These are phyloP conservation scores for Rhinogobio ventralis DNA, from an alignment of 2,797 vertebrate species.

Conservation along the genomic window DNA sequence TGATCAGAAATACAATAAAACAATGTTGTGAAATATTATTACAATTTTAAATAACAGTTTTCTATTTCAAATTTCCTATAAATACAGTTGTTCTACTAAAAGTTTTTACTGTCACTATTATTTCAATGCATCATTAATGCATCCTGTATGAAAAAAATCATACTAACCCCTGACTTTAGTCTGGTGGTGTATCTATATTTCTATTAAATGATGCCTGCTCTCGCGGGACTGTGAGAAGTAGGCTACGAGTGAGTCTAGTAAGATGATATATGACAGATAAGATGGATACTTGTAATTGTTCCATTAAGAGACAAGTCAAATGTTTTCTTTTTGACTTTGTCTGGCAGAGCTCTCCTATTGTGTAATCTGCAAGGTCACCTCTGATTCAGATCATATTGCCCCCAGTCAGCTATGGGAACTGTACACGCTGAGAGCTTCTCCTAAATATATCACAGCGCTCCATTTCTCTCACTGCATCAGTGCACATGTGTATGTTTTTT, in stretches of 20 bases:
- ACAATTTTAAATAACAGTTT: neutral
- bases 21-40: neutral
- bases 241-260: constrained; percentile 10
- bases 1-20: neutral
- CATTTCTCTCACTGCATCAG: constrained; percentile 46
- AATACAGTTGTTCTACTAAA: neutral
- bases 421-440: constrained; percentile 51
- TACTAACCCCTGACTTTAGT: neutral
- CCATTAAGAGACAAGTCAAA: constrained; percentile 28
- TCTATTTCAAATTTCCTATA: neutral
- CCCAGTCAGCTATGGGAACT: constrained; percentile 52
- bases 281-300: constrained; percentile 15
- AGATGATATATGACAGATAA: neutral
- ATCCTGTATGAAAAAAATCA: neutral
- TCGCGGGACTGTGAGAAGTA: neutral
- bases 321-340: constrained; percentile 47
- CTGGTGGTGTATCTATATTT: neutral
- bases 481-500: constrained; percentile 31
- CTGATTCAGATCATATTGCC: constrained; percentile 58
- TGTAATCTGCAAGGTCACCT: constrained; percentile 65
- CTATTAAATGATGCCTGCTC: constrained; percentile 16
- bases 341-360: constrained; percentile 50
- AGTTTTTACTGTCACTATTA: neutral
- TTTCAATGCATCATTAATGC: neutral
- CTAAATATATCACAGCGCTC: constrained; percentile 60